Conservation (phyloP, 2,888 invertebrate genomes). For the Hecatera dysodea region DNA sequence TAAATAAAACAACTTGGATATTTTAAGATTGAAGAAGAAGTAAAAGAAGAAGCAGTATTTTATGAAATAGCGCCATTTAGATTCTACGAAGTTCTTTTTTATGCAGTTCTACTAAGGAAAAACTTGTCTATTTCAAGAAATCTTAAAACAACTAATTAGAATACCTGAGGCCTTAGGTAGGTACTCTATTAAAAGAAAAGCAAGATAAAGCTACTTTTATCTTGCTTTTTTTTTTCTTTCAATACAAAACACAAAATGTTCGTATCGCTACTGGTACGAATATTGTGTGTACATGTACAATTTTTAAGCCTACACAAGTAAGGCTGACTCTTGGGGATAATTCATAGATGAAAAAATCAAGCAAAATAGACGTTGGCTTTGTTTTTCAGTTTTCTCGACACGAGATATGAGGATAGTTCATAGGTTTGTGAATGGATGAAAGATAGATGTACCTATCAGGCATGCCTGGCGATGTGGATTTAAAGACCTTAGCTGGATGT, state of each 20-base stretch:
- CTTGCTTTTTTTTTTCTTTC: too few relatives aligned
- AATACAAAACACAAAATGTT: too few relatives aligned
- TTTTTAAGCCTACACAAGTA: constrained; percentile 12
- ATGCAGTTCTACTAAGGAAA: constrained; percentile 11
- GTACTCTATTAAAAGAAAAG: constrained; percentile 23
- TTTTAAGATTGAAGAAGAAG: not conserved
- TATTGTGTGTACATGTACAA: constrained; percentile 6
- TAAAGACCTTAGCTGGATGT: not conserved
- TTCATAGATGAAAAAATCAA: constrained; percentile 10
- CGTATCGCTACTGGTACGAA: not conserved
- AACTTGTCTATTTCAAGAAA: constrained; percentile 25
- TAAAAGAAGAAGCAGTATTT: too few relatives aligned
- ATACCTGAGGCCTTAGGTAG: constrained; percentile 33
- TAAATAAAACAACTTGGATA: too few relatives aligned
- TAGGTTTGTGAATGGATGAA: not conserved
- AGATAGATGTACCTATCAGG: too few relatives aligned
- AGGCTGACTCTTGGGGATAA: constrained; percentile 17
- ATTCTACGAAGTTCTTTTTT: not conserved
- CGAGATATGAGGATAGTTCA: not conserved
- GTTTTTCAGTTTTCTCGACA: constrained; percentile 1
- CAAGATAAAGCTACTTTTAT: constrained; percentile 17
- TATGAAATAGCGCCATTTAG: not conserved
- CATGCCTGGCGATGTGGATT: not conserved
- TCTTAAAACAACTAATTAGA: constrained; percentile 38
- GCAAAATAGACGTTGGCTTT: not conserved